Conservation (phyloP, 1,140 invertebrate genomes). For the Scaptomyza pallida region DNA sequence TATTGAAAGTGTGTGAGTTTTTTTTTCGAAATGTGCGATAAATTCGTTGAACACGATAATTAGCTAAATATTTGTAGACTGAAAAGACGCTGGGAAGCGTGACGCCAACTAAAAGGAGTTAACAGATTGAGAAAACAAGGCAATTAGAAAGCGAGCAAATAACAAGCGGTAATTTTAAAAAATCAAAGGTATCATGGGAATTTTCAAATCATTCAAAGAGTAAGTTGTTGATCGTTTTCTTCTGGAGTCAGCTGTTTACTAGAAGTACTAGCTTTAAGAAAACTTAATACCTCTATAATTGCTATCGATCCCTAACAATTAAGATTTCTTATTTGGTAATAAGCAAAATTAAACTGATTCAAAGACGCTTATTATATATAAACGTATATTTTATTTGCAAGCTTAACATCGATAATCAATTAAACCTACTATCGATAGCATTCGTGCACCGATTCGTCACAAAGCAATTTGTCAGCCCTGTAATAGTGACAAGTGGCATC, state of each 20-base stretch:
- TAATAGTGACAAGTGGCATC: too few species aligned
- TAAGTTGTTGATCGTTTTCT: neutral
- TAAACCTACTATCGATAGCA: neutral
- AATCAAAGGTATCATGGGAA: neutral
- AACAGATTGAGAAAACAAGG: neutral
- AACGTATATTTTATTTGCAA: too few species aligned
- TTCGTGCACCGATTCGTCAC: neutral
- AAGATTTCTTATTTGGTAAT: too few species aligned
- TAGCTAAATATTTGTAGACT: conserved; percentile 33
- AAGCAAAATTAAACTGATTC: too few species aligned
- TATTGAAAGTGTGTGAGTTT: conserved; percentile 36
- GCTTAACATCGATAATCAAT: neutral
- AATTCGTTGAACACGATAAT: conserved; percentile 37
- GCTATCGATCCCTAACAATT: too few species aligned
- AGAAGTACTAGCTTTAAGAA: neutral
- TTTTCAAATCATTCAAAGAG: neutral
- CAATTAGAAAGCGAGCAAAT: neutral
- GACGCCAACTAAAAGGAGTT: neutral
- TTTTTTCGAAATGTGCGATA: conserved; percentile 13
- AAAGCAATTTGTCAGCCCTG: neutral
- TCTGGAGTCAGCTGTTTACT: neutral
- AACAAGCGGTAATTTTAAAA: neutral
- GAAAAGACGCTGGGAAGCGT: conserved; percentile 1
- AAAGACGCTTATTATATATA: too few species aligned
- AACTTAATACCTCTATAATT: too few species aligned